Conservation (phyloP, 1,140 invertebrate genomes). For the Manduca sexta region DNA sequence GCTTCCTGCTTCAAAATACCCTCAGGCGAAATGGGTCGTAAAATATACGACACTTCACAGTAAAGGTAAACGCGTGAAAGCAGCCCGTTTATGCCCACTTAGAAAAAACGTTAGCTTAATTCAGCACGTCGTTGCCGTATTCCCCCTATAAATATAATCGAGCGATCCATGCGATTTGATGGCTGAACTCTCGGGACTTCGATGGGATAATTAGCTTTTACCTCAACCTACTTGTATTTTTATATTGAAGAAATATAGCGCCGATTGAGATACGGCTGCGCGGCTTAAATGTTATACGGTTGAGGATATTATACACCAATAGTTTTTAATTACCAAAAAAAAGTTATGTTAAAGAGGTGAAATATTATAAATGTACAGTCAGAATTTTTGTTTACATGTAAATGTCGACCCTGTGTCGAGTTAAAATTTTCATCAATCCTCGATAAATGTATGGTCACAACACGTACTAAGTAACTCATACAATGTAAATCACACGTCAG, state of each 20-base stretch:
- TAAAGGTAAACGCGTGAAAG: slow-evolving; percentile 61
- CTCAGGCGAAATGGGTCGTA: slow-evolving; percentile 59
- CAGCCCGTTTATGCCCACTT: slow-evolving; percentile 63
- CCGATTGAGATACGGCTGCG: neutral
- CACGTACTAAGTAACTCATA: too few relatives aligned
- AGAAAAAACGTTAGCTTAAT: slow-evolving; percentile 68
- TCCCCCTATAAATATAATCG: slow-evolving; percentile 51
- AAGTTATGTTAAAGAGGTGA: slow-evolving; percentile 10
- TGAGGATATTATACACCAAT: neutral
- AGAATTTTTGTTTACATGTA: too few relatives aligned
- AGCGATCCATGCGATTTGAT: slow-evolving; percentile 52
- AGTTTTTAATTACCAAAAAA: too few relatives aligned
- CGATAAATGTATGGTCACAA: too few relatives aligned
- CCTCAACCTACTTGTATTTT: slow-evolving; percentile 9
- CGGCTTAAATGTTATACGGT: neutral
- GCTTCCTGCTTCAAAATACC: slow-evolving; percentile 39
- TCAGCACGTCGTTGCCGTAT: slow-evolving; percentile 55
- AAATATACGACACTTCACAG: slow-evolving; percentile 68
- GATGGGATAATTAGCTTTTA: slow-evolving; percentile 40
- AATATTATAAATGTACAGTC: too few relatives aligned
- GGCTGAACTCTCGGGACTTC: slow-evolving; percentile 30
- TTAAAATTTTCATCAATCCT: too few relatives aligned
- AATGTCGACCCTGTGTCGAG: too few relatives aligned
- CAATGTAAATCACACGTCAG: too few relatives aligned
- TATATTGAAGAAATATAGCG: slow-evolving; percentile 7